These are phyloP conservation scores for Mimas tiliae DNA, from an alignment of 2,888 invertebrate genomes.

Conservation along the genomic window DNA sequence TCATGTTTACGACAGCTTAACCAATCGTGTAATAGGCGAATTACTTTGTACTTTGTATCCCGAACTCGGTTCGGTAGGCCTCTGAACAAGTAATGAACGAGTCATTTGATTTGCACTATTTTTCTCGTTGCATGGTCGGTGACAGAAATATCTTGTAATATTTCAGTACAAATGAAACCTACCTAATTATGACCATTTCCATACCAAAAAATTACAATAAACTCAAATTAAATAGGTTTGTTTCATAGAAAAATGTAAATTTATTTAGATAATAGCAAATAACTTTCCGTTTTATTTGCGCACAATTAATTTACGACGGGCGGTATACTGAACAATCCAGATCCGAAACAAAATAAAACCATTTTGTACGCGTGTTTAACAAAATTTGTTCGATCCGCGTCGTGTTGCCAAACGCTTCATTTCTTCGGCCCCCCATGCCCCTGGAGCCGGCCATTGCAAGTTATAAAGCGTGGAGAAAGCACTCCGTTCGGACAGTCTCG, in stretches of 20 bases:
- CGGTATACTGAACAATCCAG: conserved; percentile 40
- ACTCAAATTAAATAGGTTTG: neutral
- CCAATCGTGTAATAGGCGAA: conserved; percentile 9
- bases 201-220: too few species aligned
- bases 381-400: conserved; percentile 51
- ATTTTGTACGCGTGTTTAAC: conserved; percentile 39
- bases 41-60: neutral
- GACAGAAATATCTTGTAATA: conserved; percentile 10
- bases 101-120: conserved; percentile 1
- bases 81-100: conserved; percentile 15
- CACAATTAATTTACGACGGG: conserved; percentile 36
- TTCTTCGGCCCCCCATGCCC: conserved; percentile 67
- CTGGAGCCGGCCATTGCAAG: conserved; percentile 50
- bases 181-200: too few species aligned
- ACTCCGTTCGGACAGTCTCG: conserved; percentile 64
- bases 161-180: neutral
- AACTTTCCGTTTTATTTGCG: conserved; percentile 26
- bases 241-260: neutral
- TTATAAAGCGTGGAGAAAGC: conserved; percentile 83
- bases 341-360: conserved; percentile 53
- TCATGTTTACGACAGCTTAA: conserved; percentile 15
- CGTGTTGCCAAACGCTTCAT: conserved; percentile 72
- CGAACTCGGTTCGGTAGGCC: neutral
- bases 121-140: neutral
- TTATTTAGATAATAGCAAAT: conserved; percentile 10